A percentile compares a stretch with the other conserved stretches of the same genome.
These are phyloP conservation scores for Trachythela sp. DNA, from an alignment of 64 coral and sea anemone genomes.

Conservation along the genomic window DNA sequence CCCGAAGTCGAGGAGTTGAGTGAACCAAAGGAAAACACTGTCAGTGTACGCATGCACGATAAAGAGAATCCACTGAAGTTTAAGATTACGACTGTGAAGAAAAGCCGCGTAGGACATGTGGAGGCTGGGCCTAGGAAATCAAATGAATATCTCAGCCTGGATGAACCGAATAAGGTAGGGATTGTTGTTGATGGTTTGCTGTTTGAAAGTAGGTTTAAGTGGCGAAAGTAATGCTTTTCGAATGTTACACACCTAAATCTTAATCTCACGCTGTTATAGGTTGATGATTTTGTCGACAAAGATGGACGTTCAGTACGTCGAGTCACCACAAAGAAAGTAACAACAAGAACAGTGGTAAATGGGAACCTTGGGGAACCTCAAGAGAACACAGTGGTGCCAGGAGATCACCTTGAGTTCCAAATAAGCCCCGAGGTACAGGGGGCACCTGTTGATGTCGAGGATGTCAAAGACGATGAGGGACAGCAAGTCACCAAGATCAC, in stretches of 20 bases:
- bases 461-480: neutral
- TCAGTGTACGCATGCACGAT: slow-evolving; percentile 1
- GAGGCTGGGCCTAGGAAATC: neutral
- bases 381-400: neutral
- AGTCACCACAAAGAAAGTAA: neutral
- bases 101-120: neutral
- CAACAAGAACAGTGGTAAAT: neutral
- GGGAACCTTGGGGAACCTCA: neutral
- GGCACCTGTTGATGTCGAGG: neutral
- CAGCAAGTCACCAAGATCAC: neutral
- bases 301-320: neutral
- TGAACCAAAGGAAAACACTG: slow-evolving; percentile 13
- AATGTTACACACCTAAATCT: neutral
- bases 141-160: neutral
- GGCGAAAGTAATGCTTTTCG: neutral
- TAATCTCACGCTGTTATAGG: neutral
- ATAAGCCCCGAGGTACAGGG: neutral
- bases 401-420: neutral
- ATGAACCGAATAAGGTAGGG: neutral
- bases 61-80: slow-evolving; percentile 12
- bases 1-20: neutral
- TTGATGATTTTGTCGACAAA: neutral
- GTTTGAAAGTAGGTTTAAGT: neutral
- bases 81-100: slow-evolving; percentile 12
- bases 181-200: neutral